Percentiles rank a stretch among this genome's conserved stretches.
Evolutionary conservation across 2,113 vertebrate species (phyloP).

Genomic region (Oryctolagus cuniculus): mOryCun1.1 NC_091452.1:29524501-29525000

Average conservation of each 20-base stretch:
- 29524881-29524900: background rate
- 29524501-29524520: constrained; percentile 97
- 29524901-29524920: background rate
- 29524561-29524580: constrained; percentile 12
- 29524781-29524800: rapidly evolving
- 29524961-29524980: background rate
- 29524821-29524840: background rate
- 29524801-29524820: background rate
- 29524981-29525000: background rate
- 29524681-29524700: background rate
- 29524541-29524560: constrained; percentile 94
- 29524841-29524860: background rate
- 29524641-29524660: background rate
- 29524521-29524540: constrained; percentile 98
- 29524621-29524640: background rate
- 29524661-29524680: background rate
- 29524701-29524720: background rate
- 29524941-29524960: background rate
- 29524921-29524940: background rate
- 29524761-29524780: background rate
- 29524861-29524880: background rate
- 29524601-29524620: background rate
- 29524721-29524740: background rate
- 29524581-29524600: background rate
- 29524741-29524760: background rate